A percentile compares a stretch with the other conserved stretches of the same genome.
phyloP scores from a whole-genome alignment of 2,888 invertebrate species.

The Hemaris fuciformis region DNA sequence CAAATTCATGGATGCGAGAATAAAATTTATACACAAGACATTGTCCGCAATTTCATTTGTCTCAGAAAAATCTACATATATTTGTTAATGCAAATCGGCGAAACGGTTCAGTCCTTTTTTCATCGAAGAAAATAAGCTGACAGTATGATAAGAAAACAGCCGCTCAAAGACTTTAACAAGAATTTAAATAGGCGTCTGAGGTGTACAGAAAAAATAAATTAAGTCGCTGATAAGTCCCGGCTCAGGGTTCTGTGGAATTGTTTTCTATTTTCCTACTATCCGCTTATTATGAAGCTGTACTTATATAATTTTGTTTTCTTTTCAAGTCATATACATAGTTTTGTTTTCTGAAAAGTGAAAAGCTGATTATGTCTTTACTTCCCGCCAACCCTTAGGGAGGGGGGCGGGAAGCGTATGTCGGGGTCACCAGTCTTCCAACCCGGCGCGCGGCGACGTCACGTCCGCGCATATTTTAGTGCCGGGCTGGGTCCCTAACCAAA shows the following conservation, averaged over 20 bases:
- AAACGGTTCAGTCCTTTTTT: constrained; percentile 26
- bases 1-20: constrained; percentile 10
- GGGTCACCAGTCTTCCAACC: too few species aligned
- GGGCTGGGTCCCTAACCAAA: too few species aligned
- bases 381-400: too few species aligned
- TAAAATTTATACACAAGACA: constrained; percentile 16
- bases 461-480: too few species aligned
- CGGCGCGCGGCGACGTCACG: too few species aligned
- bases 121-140: constrained; percentile 19
- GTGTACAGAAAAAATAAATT: constrained; percentile 31
- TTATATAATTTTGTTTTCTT: too few species aligned
- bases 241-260: constrained; percentile 9
- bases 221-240: constrained; percentile 17
- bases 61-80: constrained; percentile 22
- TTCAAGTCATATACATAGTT: too few species aligned
- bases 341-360: too few species aligned
- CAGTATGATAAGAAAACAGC: constrained; percentile 16
- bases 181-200: constrained; percentile 27
- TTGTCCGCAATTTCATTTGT: constrained; percentile 18
- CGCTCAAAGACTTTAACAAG: constrained; percentile 23
- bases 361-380: too few species aligned
- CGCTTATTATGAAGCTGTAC: background rate
- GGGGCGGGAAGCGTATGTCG: too few species aligned
- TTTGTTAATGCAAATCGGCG: constrained; percentile 33
- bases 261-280: constrained; percentile 2